Conservation (phyloP, 2,113 vertebrate genomes). For the Nesoenas mayeri region DNA sequence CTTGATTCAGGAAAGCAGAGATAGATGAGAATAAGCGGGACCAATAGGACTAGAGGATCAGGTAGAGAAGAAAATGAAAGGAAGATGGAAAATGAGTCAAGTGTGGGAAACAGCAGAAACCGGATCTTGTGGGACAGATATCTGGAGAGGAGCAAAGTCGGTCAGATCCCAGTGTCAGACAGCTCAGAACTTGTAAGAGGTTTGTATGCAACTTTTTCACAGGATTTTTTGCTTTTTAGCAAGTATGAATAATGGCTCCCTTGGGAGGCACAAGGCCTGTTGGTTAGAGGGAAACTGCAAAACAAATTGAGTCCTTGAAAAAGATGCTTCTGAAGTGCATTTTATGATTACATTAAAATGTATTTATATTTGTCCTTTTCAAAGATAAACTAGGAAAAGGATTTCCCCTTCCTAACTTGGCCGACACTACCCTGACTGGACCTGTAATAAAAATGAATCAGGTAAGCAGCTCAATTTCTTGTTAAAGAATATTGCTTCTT, state of each 20-base stretch:
- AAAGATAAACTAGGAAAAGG: slow-evolving; percentile 68
- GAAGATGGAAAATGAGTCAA: not conserved
- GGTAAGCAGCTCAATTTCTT: slow-evolving; percentile 42
- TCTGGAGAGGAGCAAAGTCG: not conserved
- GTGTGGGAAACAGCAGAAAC: not conserved
- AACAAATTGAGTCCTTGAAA: not conserved
- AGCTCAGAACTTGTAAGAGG: not conserved
- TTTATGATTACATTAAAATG: not conserved
- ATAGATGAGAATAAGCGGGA: not conserved
- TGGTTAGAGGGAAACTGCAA: not conserved
- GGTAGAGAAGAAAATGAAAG: not conserved
- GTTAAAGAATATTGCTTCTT: not conserved
- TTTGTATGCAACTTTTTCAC: not conserved
- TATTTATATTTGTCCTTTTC: slow-evolving; percentile 24
- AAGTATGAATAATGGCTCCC: not conserved
- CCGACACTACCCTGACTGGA: slow-evolving; percentile 54
- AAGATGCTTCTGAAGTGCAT: not conserved
- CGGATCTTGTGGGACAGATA: not conserved
- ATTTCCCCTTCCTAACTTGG: slow-evolving; percentile 60
- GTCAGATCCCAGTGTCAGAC: not conserved
- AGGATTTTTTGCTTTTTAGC: not conserved
- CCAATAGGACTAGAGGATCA: not conserved
- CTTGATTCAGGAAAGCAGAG: not conserved
- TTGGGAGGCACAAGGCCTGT: not conserved
- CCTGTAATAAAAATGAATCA: slow-evolving; percentile 62